Conservation (phyloP, 2,888 invertebrate species). For the Pristionchus japonicus region DNA sequence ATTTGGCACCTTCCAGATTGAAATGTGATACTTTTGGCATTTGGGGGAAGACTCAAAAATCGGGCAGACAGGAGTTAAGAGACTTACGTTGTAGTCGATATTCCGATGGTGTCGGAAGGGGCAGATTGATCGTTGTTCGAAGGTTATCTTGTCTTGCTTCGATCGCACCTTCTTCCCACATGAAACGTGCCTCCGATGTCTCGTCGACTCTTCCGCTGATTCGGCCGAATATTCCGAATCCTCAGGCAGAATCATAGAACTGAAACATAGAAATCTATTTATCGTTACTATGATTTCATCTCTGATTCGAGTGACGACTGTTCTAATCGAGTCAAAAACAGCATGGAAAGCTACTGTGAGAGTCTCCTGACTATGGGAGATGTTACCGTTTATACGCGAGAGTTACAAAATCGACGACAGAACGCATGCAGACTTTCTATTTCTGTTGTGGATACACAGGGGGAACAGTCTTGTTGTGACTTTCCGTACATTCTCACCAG, state of each 20-base stretch:
- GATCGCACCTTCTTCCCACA: conserved; percentile 48
- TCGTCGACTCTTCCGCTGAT: not conserved
- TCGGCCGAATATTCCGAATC: not conserved
- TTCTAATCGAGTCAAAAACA: not conserved
- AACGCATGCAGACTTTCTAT: not conserved
- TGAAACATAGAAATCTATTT: not conserved
- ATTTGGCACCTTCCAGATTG: not conserved
- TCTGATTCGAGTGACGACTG: not conserved
- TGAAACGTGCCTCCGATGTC: conserved; percentile 51
- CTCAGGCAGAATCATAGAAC: conserved; percentile 42
- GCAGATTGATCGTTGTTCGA: conserved; percentile 52
- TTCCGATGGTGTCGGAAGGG: conserved; percentile 50
- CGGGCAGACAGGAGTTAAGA: not conserved
- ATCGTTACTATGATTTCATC: not conserved
- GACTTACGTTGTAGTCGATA: conserved; percentile 49
- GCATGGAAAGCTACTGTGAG: not conserved
- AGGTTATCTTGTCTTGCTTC: conserved; percentile 36
- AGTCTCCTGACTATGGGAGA: not conserved
- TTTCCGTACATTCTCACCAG: not conserved
- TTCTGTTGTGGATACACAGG: not conserved
- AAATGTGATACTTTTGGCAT: conserved; percentile 15
- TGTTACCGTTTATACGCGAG: not conserved
- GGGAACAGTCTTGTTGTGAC: not conserved
- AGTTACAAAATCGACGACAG: not conserved
- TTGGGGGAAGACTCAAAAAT: not conserved